phyloP scores from a whole-genome alignment of 2,797 vertebrate species.

The Gobionotothen gibberifrons region DNA sequence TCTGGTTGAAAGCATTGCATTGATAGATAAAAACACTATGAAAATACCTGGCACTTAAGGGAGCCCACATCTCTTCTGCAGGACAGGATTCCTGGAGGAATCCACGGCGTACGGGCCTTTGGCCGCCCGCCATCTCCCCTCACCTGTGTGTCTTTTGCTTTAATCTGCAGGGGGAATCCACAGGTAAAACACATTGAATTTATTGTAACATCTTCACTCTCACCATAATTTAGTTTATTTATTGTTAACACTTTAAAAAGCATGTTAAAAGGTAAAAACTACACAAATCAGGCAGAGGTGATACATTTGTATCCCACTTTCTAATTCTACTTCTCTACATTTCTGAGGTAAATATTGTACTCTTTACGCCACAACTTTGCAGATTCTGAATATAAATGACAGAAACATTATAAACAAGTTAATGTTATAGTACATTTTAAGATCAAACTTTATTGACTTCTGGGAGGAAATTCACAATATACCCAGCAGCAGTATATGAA shows the following conservation, averaged over 20 bases:
- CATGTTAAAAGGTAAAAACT: not conserved
- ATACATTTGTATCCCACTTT: too few relatives aligned
- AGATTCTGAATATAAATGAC: not conserved
- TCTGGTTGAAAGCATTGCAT: not conserved
- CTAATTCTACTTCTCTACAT: too few relatives aligned
- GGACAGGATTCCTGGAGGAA: constrained; percentile 90
- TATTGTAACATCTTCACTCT: too few relatives aligned
- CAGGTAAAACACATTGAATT: not conserved
- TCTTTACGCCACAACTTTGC: not conserved
- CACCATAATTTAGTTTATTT: not conserved
- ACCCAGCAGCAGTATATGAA: not conserved
- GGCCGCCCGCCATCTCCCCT: constrained; percentile 80
- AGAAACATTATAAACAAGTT: not conserved
- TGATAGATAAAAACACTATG: not conserved
- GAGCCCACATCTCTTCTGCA: constrained; percentile 71
- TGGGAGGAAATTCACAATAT: not conserved
- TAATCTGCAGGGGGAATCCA: constrained; percentile 27
- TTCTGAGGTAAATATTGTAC: not conserved
- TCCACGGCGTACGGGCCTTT: constrained; percentile 89
- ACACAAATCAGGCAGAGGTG: too few relatives aligned
- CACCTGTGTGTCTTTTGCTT: constrained; percentile 54
- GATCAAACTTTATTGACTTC: not conserved
- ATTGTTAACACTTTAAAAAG: not conserved
- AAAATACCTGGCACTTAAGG: constrained; percentile 85
- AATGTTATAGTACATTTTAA: not conserved